Evolutionary conservation across 2,797 vertebrate genomes (phyloP).

Genomic region (Mustela erminea): DNA sequence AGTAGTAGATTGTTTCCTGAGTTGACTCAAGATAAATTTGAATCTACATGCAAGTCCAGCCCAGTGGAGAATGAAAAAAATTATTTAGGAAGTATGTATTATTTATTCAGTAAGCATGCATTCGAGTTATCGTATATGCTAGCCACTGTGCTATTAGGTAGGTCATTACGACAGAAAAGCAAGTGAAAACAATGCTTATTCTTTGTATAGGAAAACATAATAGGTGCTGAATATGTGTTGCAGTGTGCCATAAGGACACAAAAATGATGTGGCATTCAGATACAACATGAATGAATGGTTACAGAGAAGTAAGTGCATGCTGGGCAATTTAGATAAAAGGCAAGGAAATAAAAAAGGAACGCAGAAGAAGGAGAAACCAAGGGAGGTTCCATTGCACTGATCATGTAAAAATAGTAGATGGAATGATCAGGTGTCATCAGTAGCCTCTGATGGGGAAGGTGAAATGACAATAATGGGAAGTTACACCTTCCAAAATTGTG

Average conservation of each 20-base stretch:
- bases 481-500: neutral
- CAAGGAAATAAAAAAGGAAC: neutral
- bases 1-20: neutral
- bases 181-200: neutral
- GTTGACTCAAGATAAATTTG: neutral
- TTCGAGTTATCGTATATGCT: neutral
- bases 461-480: constrained; percentile 26
- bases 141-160: neutral
- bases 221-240: neutral
- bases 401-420: neutral
- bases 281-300: neutral
- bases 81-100: neutral
- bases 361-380: neutral
- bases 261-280: neutral
- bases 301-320: neutral
- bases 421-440: neutral
- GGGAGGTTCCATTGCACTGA: neutral
- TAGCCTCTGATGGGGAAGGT: neutral
- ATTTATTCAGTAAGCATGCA: neutral
- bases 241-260: neutral
- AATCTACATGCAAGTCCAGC: neutral
- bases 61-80: neutral
- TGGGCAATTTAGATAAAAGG: neutral
- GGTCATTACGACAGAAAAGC: neutral
- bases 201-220: neutral